Percentiles rank a stretch among this genome's conserved stretches.
Conservation (phyloP, 2,888 invertebrate genomes). For the Scaptomyza caliginosa region DNA sequence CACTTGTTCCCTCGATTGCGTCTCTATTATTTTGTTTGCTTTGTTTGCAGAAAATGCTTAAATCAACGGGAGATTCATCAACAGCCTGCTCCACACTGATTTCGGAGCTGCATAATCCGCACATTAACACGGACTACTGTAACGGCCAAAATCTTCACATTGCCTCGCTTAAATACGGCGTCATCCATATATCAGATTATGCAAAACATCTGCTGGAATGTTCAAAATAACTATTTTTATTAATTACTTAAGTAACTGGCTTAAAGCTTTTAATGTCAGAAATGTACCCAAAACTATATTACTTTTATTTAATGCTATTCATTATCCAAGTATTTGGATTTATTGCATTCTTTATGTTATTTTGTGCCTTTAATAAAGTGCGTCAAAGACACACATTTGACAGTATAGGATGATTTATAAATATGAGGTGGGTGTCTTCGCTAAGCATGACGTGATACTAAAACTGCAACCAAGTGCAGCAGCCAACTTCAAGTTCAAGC, state of each 20-base stretch:
- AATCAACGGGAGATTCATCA: slow-evolving; percentile 85
- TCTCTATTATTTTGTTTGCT: background rate
- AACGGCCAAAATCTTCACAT: slow-evolving; percentile 85
- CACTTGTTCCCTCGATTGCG: rapidly evolving
- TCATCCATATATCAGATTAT: slow-evolving; percentile 81
- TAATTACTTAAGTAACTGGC: background rate
- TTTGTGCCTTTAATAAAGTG: no score
- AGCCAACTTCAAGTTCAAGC: background rate
- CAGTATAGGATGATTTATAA: background rate
- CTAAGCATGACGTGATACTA: background rate
- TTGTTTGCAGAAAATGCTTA: slow-evolving; percentile 80
- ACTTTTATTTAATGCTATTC: no score
- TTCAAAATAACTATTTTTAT: background rate
- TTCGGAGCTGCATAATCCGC: slow-evolving; percentile 86
- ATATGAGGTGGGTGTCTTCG: background rate
- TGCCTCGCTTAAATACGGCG: slow-evolving; percentile 82
- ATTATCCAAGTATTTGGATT: no score
- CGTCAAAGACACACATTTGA: background rate
- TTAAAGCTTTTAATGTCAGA: no score
- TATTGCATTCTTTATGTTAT: no score
- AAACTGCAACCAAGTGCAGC: no score
- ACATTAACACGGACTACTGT: slow-evolving; percentile 85
- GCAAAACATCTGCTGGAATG: slow-evolving; percentile 29
- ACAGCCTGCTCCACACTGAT: slow-evolving; percentile 86
- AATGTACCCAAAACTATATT: no score